Base-by-base conservation (phyloP, 2,113 vertebrate species). In the Leptobrachium ailaonicum region DNA sequence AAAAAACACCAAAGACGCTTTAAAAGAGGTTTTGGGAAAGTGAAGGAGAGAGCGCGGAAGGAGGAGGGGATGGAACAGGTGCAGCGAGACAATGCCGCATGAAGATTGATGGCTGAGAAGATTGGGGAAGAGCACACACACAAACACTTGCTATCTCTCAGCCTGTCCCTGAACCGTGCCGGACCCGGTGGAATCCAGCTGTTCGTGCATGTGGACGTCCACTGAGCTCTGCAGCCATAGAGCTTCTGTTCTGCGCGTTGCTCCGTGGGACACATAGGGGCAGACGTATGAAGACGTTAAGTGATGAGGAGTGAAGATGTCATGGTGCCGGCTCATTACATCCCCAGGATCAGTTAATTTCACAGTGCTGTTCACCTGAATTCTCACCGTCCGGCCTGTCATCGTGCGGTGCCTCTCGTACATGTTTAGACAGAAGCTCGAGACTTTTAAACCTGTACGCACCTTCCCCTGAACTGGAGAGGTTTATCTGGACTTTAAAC, bases 61-160 rank as follows among this genome's bases (percentile, higher is more conserved):
- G 76, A 12, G 76, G 76, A 54, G n/a, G 41, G 69, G 20, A 41
- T 2, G 41, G 56, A 74, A 80, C 78, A 80, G 78, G 78, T 80
- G 78, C 78, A 74, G 4, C 14, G 6, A 60, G 71, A 80, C 78
- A 80, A 80, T 80, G n/a, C 62, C 2, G 14, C 63, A 68, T 74
- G 71, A 80, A 80, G 78, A 80, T 80, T 80, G 78, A 80, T 80
- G 71, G 69, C 42, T 64, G 3, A 32, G 58, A 40, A 66, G n/a
- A 69, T 43, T 45, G 54, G 20, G 68, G 69, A 79, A 72, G 77
- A 79, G 70, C 58, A 80, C 20, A 47, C 71, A 80, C 41, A 56
- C 77, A 80, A 73, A 80, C 71, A 73, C 53, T 66, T 69, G 14
- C 69, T 79, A 79, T 79, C 60, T 80, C 71, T 58, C 62, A 66